Evolutionary conservation across 2,888 invertebrate species (phyloP).

Genomic region (Prenolepis imparis): DNA sequence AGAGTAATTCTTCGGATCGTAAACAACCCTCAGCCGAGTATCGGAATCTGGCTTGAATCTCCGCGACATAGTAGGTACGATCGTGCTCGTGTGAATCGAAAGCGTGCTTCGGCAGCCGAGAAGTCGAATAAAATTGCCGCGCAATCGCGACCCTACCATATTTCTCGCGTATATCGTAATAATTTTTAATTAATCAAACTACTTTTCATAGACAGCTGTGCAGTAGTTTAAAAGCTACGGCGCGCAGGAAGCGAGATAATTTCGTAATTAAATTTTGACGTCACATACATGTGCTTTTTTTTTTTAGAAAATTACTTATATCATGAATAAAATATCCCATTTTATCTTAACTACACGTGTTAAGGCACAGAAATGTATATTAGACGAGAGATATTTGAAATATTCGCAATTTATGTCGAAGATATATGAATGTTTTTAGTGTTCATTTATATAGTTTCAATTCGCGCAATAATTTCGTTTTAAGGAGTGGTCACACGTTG

Average conservation of each 20-base stretch:
- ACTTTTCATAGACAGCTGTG: neutral
- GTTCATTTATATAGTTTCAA: neutral
- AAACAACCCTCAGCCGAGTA: constrained; percentile 68
- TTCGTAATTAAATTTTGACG: neutral
- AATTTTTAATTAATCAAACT: constrained; percentile 17
- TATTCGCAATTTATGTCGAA: neutral
- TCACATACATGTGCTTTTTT: neutral
- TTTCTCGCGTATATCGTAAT: neutral
- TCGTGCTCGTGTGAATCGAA: constrained; percentile 67
- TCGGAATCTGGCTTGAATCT: constrained; percentile 69
- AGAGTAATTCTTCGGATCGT: constrained; percentile 70
- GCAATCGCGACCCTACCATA: constrained; percentile 5
- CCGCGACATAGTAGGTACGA: constrained; percentile 66
- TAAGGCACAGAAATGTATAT: neutral
- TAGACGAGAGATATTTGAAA: neutral
- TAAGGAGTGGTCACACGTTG: neutral
- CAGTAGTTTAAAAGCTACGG: neutral
- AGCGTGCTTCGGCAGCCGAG: constrained; percentile 51
- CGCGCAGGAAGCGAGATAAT: neutral
- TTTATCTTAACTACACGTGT: neutral
- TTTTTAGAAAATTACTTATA: neutral
- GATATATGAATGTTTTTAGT: neutral
- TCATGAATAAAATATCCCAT: neutral
- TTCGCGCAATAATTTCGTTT: neutral
- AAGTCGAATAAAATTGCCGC: constrained; percentile 50